phyloP scores from a whole-genome alignment of 2,888 invertebrate genomes.

The Acanthacorydalis orientalis region DNA sequence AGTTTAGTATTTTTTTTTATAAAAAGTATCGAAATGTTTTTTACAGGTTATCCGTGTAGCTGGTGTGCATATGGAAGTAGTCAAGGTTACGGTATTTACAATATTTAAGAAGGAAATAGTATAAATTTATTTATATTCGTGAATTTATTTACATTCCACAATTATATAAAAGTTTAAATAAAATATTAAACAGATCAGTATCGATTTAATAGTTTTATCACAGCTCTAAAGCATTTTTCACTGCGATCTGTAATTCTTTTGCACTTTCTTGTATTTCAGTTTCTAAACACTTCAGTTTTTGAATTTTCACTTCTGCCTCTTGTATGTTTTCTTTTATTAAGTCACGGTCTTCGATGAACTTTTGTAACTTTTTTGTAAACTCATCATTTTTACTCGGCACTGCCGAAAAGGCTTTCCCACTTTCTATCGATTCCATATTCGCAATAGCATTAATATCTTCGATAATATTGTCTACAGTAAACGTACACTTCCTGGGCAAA shows the following conservation, averaged over 20 bases:
- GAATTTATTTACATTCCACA: no score
- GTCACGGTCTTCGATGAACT: not conserved
- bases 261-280: slow-evolving; percentile 7
- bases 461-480: slow-evolving; percentile 11
- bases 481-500: slow-evolving; percentile 7
- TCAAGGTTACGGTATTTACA: no score
- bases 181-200: no score
- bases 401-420: slow-evolving; percentile 4
- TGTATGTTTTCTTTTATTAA: slow-evolving; percentile 10
- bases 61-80: not conserved
- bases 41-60: not conserved
- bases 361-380: slow-evolving; percentile 11
- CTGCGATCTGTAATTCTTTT: slow-evolving; percentile 4
- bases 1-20: not conserved
- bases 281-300: slow-evolving; percentile 9
- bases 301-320: slow-evolving; percentile 7
- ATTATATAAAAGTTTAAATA: no score
- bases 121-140: no score
- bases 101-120: no score
- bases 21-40: not conserved
- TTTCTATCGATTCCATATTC: slow-evolving; percentile 9
- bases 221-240: slow-evolving; percentile 7
- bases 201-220: slow-evolving; percentile 2
- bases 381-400: slow-evolving; percentile 8
- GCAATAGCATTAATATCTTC: slow-evolving; percentile 13